phyloP scores from a whole-genome alignment of 2,113 vertebrate genomes.

The Stegastes partitus region DNA sequence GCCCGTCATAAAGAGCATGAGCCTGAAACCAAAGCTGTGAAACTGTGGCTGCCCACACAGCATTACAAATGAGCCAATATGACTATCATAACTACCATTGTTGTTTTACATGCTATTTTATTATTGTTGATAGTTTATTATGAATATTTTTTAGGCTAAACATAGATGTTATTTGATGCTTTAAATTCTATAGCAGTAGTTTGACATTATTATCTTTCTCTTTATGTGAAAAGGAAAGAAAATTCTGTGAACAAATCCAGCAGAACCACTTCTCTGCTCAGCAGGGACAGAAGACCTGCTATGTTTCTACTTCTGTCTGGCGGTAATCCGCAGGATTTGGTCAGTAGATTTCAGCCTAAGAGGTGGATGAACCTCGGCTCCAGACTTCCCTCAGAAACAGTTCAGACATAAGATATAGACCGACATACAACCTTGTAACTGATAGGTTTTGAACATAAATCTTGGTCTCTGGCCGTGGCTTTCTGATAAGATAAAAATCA shows the following conservation, averaged over 20 bases:
- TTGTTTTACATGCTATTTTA: too few species aligned
- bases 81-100: too few species aligned
- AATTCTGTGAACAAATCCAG: background rate
- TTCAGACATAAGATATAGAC: conserved; percentile 8
- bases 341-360: conserved; percentile 8
- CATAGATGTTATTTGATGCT: background rate
- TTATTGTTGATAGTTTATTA: background rate
- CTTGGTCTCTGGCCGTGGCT: conserved; percentile 9
- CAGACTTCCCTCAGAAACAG: background rate
- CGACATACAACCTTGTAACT: background rate
- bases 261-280: background rate
- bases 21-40: background rate
- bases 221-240: background rate
- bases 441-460: conserved; percentile 27
- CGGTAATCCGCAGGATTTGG: conserved; percentile 9
- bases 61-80: too few species aligned
- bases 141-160: background rate
- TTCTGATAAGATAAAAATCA: conserved; percentile 56
- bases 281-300: background rate
- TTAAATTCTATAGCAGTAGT: background rate
- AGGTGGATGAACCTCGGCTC: conserved; percentile 1
- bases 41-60: too few species aligned
- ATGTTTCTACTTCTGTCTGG: background rate
- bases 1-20: background rate
- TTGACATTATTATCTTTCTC: background rate